Conservation (phyloP, 2,797 vertebrate species). For the Staurois parvus region DNA sequence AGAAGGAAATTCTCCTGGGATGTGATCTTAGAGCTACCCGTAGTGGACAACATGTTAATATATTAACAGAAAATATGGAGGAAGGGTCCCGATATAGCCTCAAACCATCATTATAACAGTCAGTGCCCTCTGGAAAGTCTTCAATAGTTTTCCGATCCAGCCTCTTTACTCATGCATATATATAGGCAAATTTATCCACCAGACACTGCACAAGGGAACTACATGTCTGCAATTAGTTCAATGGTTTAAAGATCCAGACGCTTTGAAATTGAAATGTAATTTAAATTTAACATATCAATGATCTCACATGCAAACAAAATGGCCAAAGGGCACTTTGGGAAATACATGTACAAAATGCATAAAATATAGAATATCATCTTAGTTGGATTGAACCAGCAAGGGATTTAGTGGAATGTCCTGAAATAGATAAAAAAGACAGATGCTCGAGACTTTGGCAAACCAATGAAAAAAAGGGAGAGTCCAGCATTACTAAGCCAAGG, state of each 20-base stretch:
- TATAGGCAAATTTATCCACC: constrained; percentile 41
- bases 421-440: constrained; percentile 59
- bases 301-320: constrained; percentile 59
- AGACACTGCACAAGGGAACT: constrained; percentile 36
- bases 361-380: constrained; percentile 56
- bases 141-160: constrained; percentile 16
- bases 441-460: constrained; percentile 52
- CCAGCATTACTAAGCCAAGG: constrained; percentile 48
- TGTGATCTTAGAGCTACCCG: not conserved
- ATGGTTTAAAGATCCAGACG: constrained; percentile 45
- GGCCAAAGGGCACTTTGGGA: constrained; percentile 45
- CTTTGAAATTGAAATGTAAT: constrained; percentile 61
- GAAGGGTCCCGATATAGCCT: not conserved
- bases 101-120: constrained; percentile 20
- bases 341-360: constrained; percentile 55
- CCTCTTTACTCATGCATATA: constrained; percentile 38
- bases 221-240: constrained; percentile 57
- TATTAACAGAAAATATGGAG: not conserved
- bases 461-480: constrained; percentile 37
- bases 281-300: constrained; percentile 60
- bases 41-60: not conserved
- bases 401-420: constrained; percentile 55
- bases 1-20: not conserved
- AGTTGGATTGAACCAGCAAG: constrained; percentile 52
- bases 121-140: constrained; percentile 26